A percentile compares a stretch with the other conserved stretches of the same genome.
Conservation (phyloP, 2,888 invertebrate genomes). For the Boloria selene region DNA sequence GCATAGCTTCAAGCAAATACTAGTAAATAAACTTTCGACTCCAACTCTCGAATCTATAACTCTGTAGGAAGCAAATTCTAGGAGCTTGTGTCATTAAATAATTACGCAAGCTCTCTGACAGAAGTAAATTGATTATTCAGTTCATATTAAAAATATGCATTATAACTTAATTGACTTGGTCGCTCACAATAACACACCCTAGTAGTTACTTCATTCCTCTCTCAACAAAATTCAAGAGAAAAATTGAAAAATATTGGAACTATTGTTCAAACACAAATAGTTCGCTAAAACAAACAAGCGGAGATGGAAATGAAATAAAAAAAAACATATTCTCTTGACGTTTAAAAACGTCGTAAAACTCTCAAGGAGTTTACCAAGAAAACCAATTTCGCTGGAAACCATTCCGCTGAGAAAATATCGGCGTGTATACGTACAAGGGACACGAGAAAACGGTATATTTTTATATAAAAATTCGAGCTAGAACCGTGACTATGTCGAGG, state of each 20-base stretch:
- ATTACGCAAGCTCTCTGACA: too few relatives aligned
- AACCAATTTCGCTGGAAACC: constrained; percentile 43
- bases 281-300: constrained; percentile 26
- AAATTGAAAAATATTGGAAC: neutral
- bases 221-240: neutral
- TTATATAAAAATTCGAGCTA: constrained; percentile 27
- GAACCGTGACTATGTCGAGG: neutral
- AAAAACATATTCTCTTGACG: constrained; percentile 37
- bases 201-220: neutral
- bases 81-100: too few relatives aligned
- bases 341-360: constrained; percentile 45
- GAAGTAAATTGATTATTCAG: neutral
- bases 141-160: neutral
- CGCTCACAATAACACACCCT: neutral
- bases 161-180: too few relatives aligned
- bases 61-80: too few relatives aligned
- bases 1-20: too few relatives aligned
- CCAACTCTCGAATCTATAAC: too few relatives aligned
- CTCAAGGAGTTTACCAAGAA: constrained; percentile 42
- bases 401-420: constrained; percentile 42
- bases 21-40: too few relatives aligned
- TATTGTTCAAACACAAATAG: constrained; percentile 26
- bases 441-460: constrained; percentile 32
- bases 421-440: constrained; percentile 36
- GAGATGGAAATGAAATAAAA: constrained; percentile 39